phyloP scores from a whole-genome alignment of 2,113 vertebrate species.

The Capreolus pygargus region DNA sequence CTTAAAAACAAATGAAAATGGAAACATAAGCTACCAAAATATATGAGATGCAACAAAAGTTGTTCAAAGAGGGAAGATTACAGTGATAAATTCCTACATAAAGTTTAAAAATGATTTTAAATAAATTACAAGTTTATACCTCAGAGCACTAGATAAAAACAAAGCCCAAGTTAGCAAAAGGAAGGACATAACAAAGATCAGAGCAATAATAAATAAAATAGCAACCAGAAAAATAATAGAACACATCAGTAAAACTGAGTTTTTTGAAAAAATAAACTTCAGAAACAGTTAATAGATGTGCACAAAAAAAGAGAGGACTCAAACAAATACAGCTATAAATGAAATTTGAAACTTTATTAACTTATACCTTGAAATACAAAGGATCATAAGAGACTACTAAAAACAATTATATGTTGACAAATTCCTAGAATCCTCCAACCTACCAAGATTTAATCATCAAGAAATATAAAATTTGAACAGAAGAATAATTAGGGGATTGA shows the following conservation, averaged over 20 bases:
- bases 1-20: neutral
- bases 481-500: neutral
- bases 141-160: neutral
- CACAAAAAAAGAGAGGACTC: neutral
- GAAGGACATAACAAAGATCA: neutral
- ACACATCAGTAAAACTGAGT: neutral
- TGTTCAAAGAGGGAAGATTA: neutral
- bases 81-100: neutral
- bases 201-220: neutral
- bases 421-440: neutral
- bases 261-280: neutral
- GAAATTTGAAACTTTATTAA: neutral
- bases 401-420: neutral
- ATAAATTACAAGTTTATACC: neutral
- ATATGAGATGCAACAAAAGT: neutral
- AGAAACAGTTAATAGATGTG: neutral
- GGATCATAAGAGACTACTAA: neutral
- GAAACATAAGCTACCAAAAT: neutral
- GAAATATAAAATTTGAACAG: neutral
- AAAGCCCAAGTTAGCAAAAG: neutral
- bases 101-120: neutral
- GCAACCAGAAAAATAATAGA: neutral
- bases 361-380: neutral
- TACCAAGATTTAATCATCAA: neutral
- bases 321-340: neutral